Conservation (phyloP, 2,888 invertebrate species). For the Allophyes oxyacanthae region DNA sequence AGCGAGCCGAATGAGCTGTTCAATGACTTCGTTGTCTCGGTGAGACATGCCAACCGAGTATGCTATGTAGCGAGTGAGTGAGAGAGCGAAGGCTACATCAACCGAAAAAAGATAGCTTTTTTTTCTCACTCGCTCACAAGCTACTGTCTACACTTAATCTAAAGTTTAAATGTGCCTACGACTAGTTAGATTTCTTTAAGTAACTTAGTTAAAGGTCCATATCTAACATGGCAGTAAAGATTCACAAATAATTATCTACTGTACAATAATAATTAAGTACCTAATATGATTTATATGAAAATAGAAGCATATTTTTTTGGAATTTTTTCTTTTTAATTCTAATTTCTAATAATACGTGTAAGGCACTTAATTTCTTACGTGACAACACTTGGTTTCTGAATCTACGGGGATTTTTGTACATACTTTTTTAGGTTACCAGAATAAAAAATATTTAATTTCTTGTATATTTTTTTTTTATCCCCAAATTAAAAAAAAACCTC, state of each 20-base stretch:
- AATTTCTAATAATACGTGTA: constrained; percentile 19
- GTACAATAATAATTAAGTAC: constrained; percentile 54
- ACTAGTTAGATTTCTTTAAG: constrained; percentile 67
- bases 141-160: too few relatives aligned
- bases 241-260: constrained; percentile 56
- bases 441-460: background rate
- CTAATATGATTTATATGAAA: constrained; percentile 52
- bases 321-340: constrained; percentile 35
- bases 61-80: too few relatives aligned
- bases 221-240: constrained; percentile 65
- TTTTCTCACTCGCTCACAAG: too few relatives aligned
- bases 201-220: constrained; percentile 52
- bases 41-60: too few relatives aligned
- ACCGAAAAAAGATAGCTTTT: too few relatives aligned
- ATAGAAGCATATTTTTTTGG: constrained; percentile 56
- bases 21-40: too few relatives aligned
- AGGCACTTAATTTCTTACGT: constrained; percentile 24
- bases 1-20: too few relatives aligned
- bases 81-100: too few relatives aligned
- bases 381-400: constrained; percentile 13
- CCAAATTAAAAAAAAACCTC: background rate
- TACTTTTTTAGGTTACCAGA: constrained; percentile 3
- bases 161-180: constrained; percentile 63
- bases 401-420: background rate
- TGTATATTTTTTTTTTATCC: background rate